These are phyloP conservation scores for Ormia ochracea DNA, from an alignment of 2,888 invertebrate species.

Conservation along the genomic window DNA sequence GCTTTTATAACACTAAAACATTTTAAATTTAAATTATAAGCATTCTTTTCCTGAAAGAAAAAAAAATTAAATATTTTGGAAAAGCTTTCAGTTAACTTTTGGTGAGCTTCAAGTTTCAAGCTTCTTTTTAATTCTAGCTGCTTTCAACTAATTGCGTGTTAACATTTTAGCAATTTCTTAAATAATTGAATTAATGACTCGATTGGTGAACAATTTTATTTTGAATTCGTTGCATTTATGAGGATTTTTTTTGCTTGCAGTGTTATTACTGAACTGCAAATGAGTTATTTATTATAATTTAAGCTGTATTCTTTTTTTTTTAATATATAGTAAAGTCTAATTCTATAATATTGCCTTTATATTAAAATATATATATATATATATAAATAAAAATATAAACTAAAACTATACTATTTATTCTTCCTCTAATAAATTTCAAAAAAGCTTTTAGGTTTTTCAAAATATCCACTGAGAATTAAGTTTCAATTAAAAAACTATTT, in stretches of 20 bases:
- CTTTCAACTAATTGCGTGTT: neutral
- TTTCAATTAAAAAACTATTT: slow-evolving; percentile 4
- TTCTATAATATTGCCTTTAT: slow-evolving; percentile 51
- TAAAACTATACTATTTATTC: slow-evolving; percentile 8
- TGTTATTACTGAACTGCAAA: slow-evolving; percentile 24
- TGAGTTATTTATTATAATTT: slow-evolving; percentile 21
- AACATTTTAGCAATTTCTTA: neutral
- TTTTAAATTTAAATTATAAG: neutral
- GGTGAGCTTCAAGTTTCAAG: neutral
- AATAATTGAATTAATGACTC: slow-evolving; percentile 53
- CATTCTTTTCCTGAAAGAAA: too few species aligned
- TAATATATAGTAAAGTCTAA: slow-evolving; percentile 14
- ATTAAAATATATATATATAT: too few species aligned
- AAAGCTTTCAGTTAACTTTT: too few species aligned
- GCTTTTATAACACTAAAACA: neutral
- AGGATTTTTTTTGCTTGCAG: slow-evolving; percentile 21
- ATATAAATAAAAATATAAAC: neutral
- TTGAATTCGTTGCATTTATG: slow-evolving; percentile 57
- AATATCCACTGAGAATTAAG: slow-evolving; percentile 60
- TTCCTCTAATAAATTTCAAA: slow-evolving; percentile 36
- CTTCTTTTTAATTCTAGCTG: neutral
- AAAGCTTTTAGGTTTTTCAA: slow-evolving; percentile 60
- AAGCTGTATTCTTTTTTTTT: neutral
- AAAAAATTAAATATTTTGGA: too few species aligned
- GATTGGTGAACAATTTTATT: slow-evolving; percentile 51